Evolutionary conservation across 2,888 invertebrate species (phyloP), one percentile per base, ranked within the genome.

Genomic region (Isotomurus palustris): DNA sequence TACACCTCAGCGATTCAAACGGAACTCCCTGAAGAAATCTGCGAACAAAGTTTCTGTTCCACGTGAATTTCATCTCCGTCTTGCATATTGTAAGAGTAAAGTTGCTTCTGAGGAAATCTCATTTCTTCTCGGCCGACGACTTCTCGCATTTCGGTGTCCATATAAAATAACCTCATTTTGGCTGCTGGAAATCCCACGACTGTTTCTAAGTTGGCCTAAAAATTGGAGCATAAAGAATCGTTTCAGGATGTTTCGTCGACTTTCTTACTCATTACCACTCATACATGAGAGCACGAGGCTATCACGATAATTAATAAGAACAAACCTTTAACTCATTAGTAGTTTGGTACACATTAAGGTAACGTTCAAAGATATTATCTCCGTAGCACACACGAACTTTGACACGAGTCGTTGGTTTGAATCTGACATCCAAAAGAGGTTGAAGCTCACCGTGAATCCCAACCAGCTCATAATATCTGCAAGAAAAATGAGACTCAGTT

Each of bases 41-140:
- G n/a, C n/a, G n/a, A n/a, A n/a, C n/a, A n/a, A n/a, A n/a, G n/a
- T n/a, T 55, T 59, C 47, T 51, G 27, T 32, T 91, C 90, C 62
- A 93, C 86, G 67, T 91, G 87, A 72, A 93, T 91, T 76, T 91
- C 91, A 76, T 92, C 92, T 12, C 91, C 92, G 58, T 88, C 86
- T 66, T 86, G 80, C 62, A 93, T 88, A 76, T 91, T 91, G 78
- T 92, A 92, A 60, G 91, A 89, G 76, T 92, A 92, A 22, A 94
- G 81, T 75, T 88, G 88, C 74, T 92, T 91, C 71, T 87, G 87
- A 2, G 91, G 89, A 72, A 84, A 91, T 70, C 84, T 84, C 87
- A 94, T 89, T 75, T 90, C 89, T 75, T 92, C 92, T 1, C 91
- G 88, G 21, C 89, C 90, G 56, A 76, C 75, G 19, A 76, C 73